Conservation (phyloP, 30 jellyfish, hydroid and myxozoan genomes). For the Chrysaora quinquecirrha region DNA sequence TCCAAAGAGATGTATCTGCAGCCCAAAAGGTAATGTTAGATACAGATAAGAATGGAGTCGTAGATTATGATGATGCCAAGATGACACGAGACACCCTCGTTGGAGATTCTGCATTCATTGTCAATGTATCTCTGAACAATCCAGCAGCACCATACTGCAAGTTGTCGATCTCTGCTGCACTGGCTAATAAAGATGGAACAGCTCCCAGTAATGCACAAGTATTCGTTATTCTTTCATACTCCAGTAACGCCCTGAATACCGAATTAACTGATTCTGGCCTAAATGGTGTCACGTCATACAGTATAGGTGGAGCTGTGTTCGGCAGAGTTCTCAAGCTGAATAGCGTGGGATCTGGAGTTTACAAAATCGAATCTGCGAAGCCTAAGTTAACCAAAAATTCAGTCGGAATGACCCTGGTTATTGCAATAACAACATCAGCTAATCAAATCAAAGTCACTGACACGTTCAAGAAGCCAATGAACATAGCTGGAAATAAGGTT, state of each 20-base stretch:
- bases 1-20: neutral
- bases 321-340: conserved; percentile 50
- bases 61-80: conserved; percentile 57
- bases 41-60: conserved; percentile 62
- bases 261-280: conserved; percentile 50
- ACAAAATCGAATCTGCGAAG: conserved; percentile 29
- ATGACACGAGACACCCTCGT: conserved; percentile 27
- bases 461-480: conserved; percentile 38
- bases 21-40: conserved; percentile 39
- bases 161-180: conserved; percentile 38
- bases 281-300: conserved; percentile 31
- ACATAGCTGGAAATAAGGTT: conserved; percentile 43
- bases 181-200: conserved; percentile 26
- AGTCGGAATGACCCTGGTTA: conserved; percentile 57
- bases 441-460: conserved; percentile 49
- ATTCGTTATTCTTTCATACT: conserved; percentile 32
- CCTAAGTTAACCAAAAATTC: conserved; percentile 25
- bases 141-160: conserved; percentile 67
- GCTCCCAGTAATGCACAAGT: conserved; percentile 53
- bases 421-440: conserved; percentile 6
- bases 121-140: conserved; percentile 12
- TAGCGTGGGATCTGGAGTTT: conserved; percentile 21
- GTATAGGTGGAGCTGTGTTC: conserved; percentile 26
- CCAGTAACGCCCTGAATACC: conserved; percentile 10
- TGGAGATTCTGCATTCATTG: conserved; percentile 52